Evolutionary conservation across 2,113 vertebrate species (phyloP).

Genomic region (Silurus glanis): DNA sequence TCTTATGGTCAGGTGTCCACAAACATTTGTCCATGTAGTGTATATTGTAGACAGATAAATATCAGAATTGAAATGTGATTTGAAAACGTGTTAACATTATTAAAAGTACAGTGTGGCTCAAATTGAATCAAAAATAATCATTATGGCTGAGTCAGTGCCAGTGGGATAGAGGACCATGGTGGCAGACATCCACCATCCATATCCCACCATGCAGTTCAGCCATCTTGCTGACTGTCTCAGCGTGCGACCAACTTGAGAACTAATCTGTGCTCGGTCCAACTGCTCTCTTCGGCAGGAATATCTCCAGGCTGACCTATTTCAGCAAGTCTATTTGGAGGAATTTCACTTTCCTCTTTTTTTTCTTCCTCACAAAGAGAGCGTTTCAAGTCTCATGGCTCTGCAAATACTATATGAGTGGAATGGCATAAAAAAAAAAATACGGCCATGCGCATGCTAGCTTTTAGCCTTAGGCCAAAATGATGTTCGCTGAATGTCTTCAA

Average conservation of each 20-base stretch:
- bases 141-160: not conserved
- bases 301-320: conserved; percentile 37
- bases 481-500: conserved; percentile 4
- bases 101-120: not conserved
- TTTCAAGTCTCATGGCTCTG: conserved; percentile 13
- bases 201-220: conserved; percentile 3
- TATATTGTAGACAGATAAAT: not conserved
- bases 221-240: conserved; percentile 13
- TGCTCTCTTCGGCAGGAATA: conserved; percentile 10
- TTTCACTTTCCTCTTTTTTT: not conserved
- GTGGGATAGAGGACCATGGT: not conserved
- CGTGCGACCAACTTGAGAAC: conserved; percentile 9
- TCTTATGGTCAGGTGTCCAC: no score
- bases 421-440: not conserved
- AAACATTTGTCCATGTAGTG: no score
- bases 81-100: not conserved
- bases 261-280: conserved; percentile 18
- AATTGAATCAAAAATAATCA: not conserved
- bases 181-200: conserved; percentile 13
- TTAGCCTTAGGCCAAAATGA: conserved; percentile 34
- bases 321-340: conserved; percentile 16
- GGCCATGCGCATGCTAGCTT: conserved; percentile 21
- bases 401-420: not conserved
- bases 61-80: not conserved
- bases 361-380: not conserved